A percentile compares a stretch with the other conserved stretches of the same genome.
phyloP scores from a whole-genome alignment of 2,113 vertebrate species.

The Poeciliopsis retropinna region DNA sequence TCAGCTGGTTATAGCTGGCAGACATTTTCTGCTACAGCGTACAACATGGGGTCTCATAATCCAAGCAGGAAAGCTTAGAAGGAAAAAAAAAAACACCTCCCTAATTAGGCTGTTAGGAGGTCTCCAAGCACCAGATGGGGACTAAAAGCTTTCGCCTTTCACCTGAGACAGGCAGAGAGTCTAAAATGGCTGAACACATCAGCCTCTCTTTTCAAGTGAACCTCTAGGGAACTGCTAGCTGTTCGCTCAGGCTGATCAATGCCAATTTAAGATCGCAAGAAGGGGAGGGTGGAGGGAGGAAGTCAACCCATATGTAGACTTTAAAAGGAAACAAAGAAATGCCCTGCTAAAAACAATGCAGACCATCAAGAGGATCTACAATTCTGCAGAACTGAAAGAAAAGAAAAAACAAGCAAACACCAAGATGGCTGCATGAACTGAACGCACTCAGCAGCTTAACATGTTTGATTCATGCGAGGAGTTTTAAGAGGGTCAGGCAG shows the following conservation, averaged over 20 bases:
- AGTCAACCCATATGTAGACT: constrained; percentile 19
- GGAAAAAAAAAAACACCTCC: constrained; percentile 1
- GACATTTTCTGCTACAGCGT: constrained; percentile 64
- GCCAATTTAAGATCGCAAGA: constrained; percentile 10
- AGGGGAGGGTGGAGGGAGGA: not conserved
- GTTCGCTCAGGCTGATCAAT: constrained; percentile 48
- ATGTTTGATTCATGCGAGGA: too few species aligned
- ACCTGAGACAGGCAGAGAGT: constrained; percentile 50
- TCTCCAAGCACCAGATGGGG: constrained; percentile 62
- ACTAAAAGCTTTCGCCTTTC: constrained; percentile 53
- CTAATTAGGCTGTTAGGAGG: constrained; percentile 64
- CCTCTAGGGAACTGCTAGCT: constrained; percentile 25
- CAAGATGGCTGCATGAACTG: not conserved
- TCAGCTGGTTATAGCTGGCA: constrained; percentile 59
- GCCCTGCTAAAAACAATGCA: not conserved
- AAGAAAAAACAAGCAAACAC: not conserved
- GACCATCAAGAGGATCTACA: constrained; percentile 16
- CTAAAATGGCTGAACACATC: constrained; percentile 60
- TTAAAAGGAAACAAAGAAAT: constrained; percentile 9
- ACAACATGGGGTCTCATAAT: constrained; percentile 61
- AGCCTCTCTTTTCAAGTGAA: constrained; percentile 33
- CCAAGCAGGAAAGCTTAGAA: constrained; percentile 30
- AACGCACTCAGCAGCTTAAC: not conserved
- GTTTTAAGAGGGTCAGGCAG: not conserved
- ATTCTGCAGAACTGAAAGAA: not conserved